Base-by-base conservation (phyloP, 2,797 vertebrate genomes). In the Gila robusta region DNA sequence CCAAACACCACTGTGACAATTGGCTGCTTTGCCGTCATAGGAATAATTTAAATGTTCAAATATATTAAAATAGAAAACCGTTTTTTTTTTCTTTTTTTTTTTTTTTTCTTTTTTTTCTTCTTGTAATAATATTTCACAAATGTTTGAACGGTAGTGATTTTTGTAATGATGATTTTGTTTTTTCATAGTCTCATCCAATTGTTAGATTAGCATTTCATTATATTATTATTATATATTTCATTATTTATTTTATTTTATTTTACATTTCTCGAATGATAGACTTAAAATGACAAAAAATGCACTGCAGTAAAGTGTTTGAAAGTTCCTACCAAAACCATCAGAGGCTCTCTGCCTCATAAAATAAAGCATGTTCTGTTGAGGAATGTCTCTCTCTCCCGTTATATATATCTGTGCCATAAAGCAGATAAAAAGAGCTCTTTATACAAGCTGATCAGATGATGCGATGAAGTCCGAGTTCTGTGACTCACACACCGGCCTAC, bases 401-500 rank as follows among this genome's bases (percentile, higher is more conserved):
- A 82, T 77, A 62, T 83, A 32, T 85, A 49, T 49, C 11, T 82
- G 49, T 17, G 5, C 28, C 32, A 67, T 69, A 81, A 66, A 56
- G 69, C 52, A 44, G 59, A 64, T 79, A 66, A 70, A 70, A 71
- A 70, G 78, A 44, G 16, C 66, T 47, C 39, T 85, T 82, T 59
- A 69, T 85, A 78, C 76, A 82, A 67, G 72, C 54, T 39, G 76
- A 69, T 70, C 32, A 83, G 6, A 81, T 89, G 47, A 69, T 56
- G 54, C 28, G 19, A 77, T 54, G 70, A 76, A 73, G 77, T 85
- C 81, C 14, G 21, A 47, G 52, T 79, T 83, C 37, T 28, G 76
- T 89, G 87, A 91, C 82, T 88, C 89, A 84, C 89, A 84, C 85
- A 14, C 52, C 21, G 47, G 49, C 69, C 26, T 73, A 37, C 83